Evolutionary conservation across 2,888 invertebrate genomes (phyloP).

Genomic region (Sarcophaga variegata): DNA sequence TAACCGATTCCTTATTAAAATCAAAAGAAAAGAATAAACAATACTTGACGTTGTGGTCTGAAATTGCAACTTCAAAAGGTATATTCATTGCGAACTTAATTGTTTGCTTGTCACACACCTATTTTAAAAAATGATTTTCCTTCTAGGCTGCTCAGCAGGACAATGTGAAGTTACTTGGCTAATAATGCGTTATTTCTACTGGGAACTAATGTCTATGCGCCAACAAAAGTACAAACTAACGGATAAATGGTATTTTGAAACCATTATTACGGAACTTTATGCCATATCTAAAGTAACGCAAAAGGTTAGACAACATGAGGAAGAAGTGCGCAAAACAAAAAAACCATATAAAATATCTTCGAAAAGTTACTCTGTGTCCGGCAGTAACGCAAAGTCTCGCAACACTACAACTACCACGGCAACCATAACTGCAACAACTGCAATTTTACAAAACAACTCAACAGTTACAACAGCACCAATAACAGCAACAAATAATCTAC

Average conservation of each 20-base stretch:
- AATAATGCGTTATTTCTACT: slow-evolving; percentile 75
- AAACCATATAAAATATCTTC: not conserved
- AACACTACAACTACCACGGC: not conserved
- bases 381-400: not conserved
- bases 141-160: slow-evolving; percentile 65
- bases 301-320: slow-evolving; percentile 37
- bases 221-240: slow-evolving; percentile 74
- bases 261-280: slow-evolving; percentile 73
- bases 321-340: slow-evolving; percentile 4
- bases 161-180: slow-evolving; percentile 79
- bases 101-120: not conserved
- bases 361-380: not conserved
- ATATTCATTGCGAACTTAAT: slow-evolving; percentile 10
- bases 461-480: not conserved
- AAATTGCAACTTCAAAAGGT: slow-evolving; percentile 58
- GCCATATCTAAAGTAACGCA: slow-evolving; percentile 42
- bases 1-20: slow-evolving; percentile 65
- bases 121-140: not conserved
- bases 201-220: slow-evolving; percentile 75
- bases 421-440: not conserved
- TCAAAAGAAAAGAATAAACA: slow-evolving; percentile 17
- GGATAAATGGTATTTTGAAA: slow-evolving; percentile 79
- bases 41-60: slow-evolving; percentile 70
- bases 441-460: not conserved
- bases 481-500: slow-evolving; percentile 31